A percentile compares a stretch with the other conserved stretches of the same genome.
phyloP scores from a whole-genome alignment of 2,113 vertebrate genomes.

The Aegithalos caudatus region DNA sequence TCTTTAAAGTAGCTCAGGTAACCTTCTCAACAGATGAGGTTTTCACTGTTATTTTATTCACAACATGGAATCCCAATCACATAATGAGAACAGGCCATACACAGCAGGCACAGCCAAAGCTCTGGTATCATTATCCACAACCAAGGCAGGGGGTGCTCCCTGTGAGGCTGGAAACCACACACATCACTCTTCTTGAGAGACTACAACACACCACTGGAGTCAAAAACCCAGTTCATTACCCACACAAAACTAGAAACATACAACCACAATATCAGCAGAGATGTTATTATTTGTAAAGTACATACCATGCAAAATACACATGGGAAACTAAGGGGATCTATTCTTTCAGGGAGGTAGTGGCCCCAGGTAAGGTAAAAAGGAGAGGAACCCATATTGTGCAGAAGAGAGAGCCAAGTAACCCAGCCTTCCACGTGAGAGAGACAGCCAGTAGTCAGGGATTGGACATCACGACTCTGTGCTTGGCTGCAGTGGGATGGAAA shows the following conservation, averaged over 20 bases:
- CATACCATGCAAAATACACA: not conserved
- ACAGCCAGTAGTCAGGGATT: not conserved
- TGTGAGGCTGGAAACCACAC: not conserved
- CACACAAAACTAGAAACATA: not conserved
- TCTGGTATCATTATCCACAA: not conserved
- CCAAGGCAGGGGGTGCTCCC: not conserved
- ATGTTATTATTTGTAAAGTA: not conserved
- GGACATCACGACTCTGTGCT: not conserved
- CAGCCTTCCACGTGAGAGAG: not conserved
- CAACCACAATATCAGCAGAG: not conserved
- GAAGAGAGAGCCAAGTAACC: not conserved
- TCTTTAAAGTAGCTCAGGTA: not conserved
- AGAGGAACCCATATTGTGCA: not conserved
- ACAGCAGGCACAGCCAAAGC: not conserved
- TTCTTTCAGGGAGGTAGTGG: not conserved
- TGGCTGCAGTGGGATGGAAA: not conserved
- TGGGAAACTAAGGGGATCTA: not conserved
- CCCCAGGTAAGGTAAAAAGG: not conserved
- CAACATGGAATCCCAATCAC: not conserved
- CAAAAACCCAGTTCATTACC: not conserved
- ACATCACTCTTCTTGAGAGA: not conserved
- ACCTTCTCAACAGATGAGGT: not conserved
- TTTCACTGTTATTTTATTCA: not conserved
- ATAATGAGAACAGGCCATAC: rapidly evolving
- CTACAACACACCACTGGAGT: not conserved